Evolutionary conservation across 2,888 invertebrate genomes (phyloP).

Genomic region (Habrosyne pyritoides): DNA sequence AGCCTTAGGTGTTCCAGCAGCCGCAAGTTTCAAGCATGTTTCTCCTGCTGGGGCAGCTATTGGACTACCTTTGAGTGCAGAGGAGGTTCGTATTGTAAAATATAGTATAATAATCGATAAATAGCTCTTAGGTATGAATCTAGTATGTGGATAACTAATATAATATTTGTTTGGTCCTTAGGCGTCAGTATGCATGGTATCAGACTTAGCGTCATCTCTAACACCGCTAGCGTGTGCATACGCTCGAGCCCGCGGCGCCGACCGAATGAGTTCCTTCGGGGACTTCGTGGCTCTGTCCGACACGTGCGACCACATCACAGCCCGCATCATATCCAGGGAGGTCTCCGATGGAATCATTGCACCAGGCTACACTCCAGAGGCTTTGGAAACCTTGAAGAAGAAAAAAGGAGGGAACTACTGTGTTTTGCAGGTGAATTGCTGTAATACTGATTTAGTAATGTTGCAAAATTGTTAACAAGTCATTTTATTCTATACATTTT

Average conservation of each 20-base stretch:
- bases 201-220: conserved; percentile 89
- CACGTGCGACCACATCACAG: conserved; percentile 94
- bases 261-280: conserved; percentile 99
- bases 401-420: conserved; percentile 98
- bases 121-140: too few relatives aligned
- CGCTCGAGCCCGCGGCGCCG: conserved; percentile 97
- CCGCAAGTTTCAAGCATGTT: conserved; percentile 98
- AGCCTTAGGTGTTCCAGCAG: conserved; percentile 93
- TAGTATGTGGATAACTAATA: conserved; percentile 5
- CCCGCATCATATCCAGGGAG: conserved; percentile 95
- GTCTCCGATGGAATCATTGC: conserved; percentile 99
- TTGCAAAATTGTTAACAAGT: too few relatives aligned
- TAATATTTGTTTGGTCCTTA: conserved; percentile 52
- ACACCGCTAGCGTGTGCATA: conserved; percentile 95
- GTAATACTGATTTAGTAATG: too few relatives aligned
- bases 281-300: conserved; percentile 98
- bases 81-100: conserved; percentile 78
- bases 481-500: too few relatives aligned
- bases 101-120: background rate
- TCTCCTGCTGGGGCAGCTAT: conserved; percentile 99
- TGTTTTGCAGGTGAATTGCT: conserved; percentile 86
- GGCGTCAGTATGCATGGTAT: conserved; percentile 96
- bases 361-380: conserved; percentile 93
- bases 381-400: conserved; percentile 93
- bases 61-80: conserved; percentile 89